Evolutionary conservation across 1,140 invertebrate genomes (phyloP).

Genomic region (Pseudomyrmex gracilis): DNA sequence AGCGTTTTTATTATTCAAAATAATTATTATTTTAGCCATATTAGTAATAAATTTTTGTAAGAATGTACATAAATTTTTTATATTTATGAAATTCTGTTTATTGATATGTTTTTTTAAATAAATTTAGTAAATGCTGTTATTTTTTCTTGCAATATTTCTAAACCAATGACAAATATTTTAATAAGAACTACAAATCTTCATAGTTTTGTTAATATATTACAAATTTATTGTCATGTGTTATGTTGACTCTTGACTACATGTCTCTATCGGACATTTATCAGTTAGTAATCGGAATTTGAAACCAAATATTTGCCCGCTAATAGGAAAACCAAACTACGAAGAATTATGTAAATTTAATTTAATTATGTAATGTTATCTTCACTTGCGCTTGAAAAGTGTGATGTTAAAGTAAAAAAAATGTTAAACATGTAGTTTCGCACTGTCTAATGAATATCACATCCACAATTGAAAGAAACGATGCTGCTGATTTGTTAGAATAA

Average conservation of each 20-base stretch:
- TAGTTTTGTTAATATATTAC: too few relatives aligned
- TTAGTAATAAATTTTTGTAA: too few relatives aligned
- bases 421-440: conserved; percentile 12
- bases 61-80: too few relatives aligned
- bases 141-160: neutral
- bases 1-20: too few relatives aligned
- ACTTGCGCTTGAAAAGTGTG: conserved; percentile 3
- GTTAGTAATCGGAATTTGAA: neutral
- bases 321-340: neutral
- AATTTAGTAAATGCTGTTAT: too few relatives aligned
- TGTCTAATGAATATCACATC: neutral
- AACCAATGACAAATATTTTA: too few relatives aligned
- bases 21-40: too few relatives aligned
- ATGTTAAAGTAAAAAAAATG: too few relatives aligned
- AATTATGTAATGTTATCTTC: too few relatives aligned
- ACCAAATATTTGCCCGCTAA: conserved; percentile 38
- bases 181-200: too few relatives aligned
- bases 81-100: neutral
- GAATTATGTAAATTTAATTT: too few relatives aligned
- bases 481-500: neutral
- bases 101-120: neutral
- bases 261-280: neutral
- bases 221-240: too few relatives aligned
- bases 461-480: neutral
- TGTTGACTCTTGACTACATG: neutral